Base-by-base conservation (phyloP, 2,113 vertebrate species). In the Petrocephalus zakoni region DNA sequence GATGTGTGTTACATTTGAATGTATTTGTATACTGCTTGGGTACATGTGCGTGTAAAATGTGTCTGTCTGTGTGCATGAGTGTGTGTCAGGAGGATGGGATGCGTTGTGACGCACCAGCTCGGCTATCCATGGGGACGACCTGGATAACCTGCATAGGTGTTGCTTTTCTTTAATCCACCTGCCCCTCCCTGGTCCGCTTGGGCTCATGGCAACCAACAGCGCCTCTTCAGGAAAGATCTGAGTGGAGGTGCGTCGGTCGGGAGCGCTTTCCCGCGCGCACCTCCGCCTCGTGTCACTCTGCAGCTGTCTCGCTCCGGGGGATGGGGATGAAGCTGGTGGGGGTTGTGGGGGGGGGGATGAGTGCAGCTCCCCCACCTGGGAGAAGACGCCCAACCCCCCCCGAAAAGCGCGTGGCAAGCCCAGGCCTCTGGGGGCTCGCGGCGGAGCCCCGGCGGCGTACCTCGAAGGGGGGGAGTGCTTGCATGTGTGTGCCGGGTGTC, bases 241-340 rank as follows among this genome's bases (percentile, higher is more conserved):
- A 34, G 84, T 2, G 2, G 46, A 19, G 13, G 13, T 22, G 17
- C 21, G 1, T 1, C 13, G 4, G 2, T 55, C 34, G 13, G 11
- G 17, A 1, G 78, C 42, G 78, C 78, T 6, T 46, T 37, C 51
- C 47, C 53, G 22, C 22, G 72, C n/a, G 7, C 87, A 17, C 25
- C 34, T 17, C 17, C 2, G 6, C n/a, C n/a, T 83, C 17, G 6
- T 89, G 56, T 68, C 82, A 68, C 21, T 84, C 82, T 68, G 81
- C 81, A 85, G 88, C 88, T 85, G 88, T 85, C 85, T 89, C 7
- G 56, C 88, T 86, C 34, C 22, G 21, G 88, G 82, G 82, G n/a
- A 85, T 51, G 19, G 56, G 78, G 88, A 68, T 29, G 61, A 68
- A 68, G 47, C 47, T 68, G 9, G n/a, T 9, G 2, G 10, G 1